Evolutionary conservation across 2,113 vertebrate genomes (phyloP), one percentile per base, ranked within the genome.

Genomic region (Smithornis capensis): DNA sequence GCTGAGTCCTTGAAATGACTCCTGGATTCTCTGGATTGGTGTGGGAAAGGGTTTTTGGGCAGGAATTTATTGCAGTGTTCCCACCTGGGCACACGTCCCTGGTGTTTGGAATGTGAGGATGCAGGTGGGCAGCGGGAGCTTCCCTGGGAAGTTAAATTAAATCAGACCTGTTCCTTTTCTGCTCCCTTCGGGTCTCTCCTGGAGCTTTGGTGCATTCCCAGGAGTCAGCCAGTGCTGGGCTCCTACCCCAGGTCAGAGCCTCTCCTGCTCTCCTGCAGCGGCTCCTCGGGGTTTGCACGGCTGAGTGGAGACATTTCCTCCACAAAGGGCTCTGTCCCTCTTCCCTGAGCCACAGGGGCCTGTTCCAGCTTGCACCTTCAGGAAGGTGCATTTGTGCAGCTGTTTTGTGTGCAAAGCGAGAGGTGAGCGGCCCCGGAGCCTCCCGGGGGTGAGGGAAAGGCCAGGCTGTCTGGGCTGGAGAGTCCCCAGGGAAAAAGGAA

Each of bases 301-400:
- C 35, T 88, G 63, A 60, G n/a, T 4, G 55, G 37, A 88, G 70
- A 69, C 33, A 53, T 70, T 92, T 95, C 60, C 68, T 85, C 31
- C 50, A 63, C 19, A 35, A 65, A 82, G 74, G 53, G 33, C 71
- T 64, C 57, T 67, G 83, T 77, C 79, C 75, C 75, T 90, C 40
- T 92, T 53, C 64, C 62, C 50, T 80, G 59, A 90, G 5, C 37
- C 50, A 59, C 7, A 5, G 40, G 17, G 70, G 33, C 88, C 83
- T 96, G 95, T 89, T 75, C 45, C 63, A 81, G 64, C 96, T 83
- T 92, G 95, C 79, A 37, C 70, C 83, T 63, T 71, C 74, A 81
- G 82, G 22, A 73, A 65, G 89, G 57, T 88, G 44, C 8, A 42
- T 55, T 90, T 50, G 88, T 95, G 94, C 90, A 94, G 75, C 65